A percentile compares a stretch with the other conserved stretches of the same genome.
Conservation (phyloP, 2,888 invertebrate species). For the Pyrrhopygopsis socrates region DNA sequence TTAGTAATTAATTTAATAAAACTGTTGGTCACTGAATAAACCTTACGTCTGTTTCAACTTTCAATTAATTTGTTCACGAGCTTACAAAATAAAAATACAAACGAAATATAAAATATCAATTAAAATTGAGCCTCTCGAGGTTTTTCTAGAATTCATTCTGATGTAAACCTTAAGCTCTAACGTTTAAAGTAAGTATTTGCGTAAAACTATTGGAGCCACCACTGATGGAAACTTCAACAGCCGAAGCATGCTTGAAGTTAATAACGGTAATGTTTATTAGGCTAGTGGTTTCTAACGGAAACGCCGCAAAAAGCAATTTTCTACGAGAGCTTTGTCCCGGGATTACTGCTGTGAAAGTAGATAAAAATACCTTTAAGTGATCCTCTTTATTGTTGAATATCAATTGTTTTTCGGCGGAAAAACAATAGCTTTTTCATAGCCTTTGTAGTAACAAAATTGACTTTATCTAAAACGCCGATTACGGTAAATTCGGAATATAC, state of each 20-base stretch:
- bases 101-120: neutral
- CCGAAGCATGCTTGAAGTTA: constrained; percentile 13
- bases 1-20: too few relatives aligned
- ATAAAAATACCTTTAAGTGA: neutral
- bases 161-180: neutral
- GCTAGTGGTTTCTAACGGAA: constrained; percentile 18
- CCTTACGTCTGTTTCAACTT: too few relatives aligned
- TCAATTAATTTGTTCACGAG: neutral
- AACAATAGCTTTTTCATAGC: too few relatives aligned
- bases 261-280: constrained; percentile 28
- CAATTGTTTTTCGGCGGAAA: too few relatives aligned
- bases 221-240: neutral
- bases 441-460: too few relatives aligned
- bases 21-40: too few relatives aligned
- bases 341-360: neutral
- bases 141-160: neutral
- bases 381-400: neutral
- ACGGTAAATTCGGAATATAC: too few relatives aligned
- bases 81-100: neutral
- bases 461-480: too few relatives aligned
- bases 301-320: constrained; percentile 26
- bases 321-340: neutral
- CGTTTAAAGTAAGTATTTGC: neutral
- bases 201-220: neutral
- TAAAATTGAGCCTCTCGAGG: neutral